Conservation (phyloP, 1,140 invertebrate genomes). For the Neotoxoptera formosana region DNA sequence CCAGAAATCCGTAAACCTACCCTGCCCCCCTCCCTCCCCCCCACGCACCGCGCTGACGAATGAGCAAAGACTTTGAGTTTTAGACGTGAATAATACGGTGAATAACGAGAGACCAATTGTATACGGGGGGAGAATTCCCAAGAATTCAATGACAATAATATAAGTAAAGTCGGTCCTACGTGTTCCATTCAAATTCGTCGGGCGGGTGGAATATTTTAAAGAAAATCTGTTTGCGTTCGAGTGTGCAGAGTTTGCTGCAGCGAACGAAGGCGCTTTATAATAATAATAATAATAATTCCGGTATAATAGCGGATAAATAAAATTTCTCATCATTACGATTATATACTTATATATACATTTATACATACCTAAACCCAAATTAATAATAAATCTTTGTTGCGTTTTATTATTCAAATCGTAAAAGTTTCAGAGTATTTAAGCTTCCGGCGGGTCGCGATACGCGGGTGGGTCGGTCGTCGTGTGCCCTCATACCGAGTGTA, state of each 20-base stretch:
- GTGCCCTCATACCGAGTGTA: neutral
- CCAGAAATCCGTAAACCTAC: neutral
- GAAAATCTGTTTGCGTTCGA: neutral
- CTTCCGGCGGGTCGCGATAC: neutral
- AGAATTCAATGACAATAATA: neutral
- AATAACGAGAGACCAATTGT: neutral
- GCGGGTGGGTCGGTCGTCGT: too few species aligned
- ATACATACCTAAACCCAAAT: neutral
- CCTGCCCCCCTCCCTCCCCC: too few species aligned
- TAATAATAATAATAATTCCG: neutral
- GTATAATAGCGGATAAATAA: neutral
- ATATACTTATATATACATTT: neutral
- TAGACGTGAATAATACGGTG: neutral
- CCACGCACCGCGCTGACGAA: neutral
- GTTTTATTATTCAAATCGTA: constrained; percentile 18
- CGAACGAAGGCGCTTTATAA: neutral
- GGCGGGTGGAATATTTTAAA: neutral
- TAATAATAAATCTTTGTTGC: neutral
- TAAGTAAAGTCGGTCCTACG: neutral
- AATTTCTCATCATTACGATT: neutral
- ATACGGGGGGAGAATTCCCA: neutral
- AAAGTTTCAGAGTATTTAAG: neutral
- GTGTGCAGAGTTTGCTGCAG: neutral
- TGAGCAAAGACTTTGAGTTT: neutral
- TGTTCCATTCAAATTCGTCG: neutral